Percentiles rank a stretch among this genome's conserved stretches.
Conservation (phyloP, 2,888 invertebrate genomes). For the Heliconius charithonia region DNA sequence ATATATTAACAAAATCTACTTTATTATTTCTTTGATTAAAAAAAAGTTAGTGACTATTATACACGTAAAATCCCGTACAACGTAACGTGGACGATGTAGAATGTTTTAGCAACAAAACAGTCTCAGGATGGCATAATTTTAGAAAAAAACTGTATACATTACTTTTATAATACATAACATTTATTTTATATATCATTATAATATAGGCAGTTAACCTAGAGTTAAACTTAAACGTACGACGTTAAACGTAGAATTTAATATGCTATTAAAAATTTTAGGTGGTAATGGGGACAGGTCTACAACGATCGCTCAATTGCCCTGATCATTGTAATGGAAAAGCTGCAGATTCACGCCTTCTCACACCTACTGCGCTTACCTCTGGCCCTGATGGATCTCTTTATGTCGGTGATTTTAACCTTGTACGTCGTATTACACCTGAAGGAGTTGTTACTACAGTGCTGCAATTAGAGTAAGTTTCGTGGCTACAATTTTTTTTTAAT, state of each 20-base stretch:
- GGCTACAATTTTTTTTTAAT: not conserved
- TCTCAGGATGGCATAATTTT: no score
- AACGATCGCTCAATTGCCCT: constrained; percentile 93
- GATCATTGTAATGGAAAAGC: constrained; percentile 93
- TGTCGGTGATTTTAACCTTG: constrained; percentile 98
- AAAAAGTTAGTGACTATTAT: not conserved
- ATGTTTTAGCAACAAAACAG: not conserved
- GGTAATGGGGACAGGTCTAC: constrained; percentile 95
- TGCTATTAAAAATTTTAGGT: constrained; percentile 83
- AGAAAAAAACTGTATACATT: no score
- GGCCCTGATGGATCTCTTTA: constrained; percentile 98
- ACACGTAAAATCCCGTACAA: not conserved
- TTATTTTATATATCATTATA: not conserved
- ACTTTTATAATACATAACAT: not conserved
- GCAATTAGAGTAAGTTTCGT: constrained; percentile 88
- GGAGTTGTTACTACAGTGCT: constrained; percentile 95
- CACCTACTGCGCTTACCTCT: constrained; percentile 96
- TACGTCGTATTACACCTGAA: constrained; percentile 94
- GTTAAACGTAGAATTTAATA: not conserved
- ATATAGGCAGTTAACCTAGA: not conserved
- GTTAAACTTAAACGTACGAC: not conserved
- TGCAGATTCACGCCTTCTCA: constrained; percentile 93
- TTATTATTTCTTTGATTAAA: no score
- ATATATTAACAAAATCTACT: no score
- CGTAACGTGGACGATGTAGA: not conserved